Base-by-base conservation (phyloP, 2,888 invertebrate genomes). In the Spodoptera picta region DNA sequence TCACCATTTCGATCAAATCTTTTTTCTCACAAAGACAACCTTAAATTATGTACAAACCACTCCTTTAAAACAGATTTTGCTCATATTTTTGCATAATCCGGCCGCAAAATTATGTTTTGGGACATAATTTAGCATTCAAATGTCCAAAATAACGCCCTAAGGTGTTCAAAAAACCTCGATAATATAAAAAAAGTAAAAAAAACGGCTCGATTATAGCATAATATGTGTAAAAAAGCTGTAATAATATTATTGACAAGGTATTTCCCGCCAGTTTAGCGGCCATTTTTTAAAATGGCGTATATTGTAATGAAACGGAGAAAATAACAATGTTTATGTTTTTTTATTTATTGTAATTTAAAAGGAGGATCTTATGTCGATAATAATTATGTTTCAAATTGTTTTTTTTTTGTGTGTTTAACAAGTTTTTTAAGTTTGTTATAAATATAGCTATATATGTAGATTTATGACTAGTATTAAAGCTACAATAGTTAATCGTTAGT, bases 271-370 rank as follows among this genome's bases (percentile, higher is more conserved):
- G 52, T 14, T n/a, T 19, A 10, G 46, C 54, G 46, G 64, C 70
- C 78, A 77, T 77, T 61, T 69, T 61, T 66, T 66, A 75, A 72
- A 69, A 74, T 75, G 67, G 45, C 46, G 62, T 67, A 74, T 75
- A 63, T 42, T 44, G 62, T 67, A 61, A 73, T 75, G 67, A 50
- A 73, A 63, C 47, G 66, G 42, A 49, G 58, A 54, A 62, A 67
- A 63, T 70, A 57, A 61, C 45, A 65, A 62, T 61, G 71, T 59
- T 59, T 57, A 56, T 54, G 56, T 42, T 43, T 48, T 60, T 7
- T 27, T 44, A 23, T 55, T 54, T 46, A 62, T 24, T 45, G 44
- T 3, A 36, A 36, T 36, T 36, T 36, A n/a, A 46, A 47, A 31
- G 27, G 19, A 9, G 14, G 10, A 23, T 4, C 19, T 19, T 19